Conservation (phyloP, 2,113 vertebrate genomes). For the Vombatus ursinus region DNA sequence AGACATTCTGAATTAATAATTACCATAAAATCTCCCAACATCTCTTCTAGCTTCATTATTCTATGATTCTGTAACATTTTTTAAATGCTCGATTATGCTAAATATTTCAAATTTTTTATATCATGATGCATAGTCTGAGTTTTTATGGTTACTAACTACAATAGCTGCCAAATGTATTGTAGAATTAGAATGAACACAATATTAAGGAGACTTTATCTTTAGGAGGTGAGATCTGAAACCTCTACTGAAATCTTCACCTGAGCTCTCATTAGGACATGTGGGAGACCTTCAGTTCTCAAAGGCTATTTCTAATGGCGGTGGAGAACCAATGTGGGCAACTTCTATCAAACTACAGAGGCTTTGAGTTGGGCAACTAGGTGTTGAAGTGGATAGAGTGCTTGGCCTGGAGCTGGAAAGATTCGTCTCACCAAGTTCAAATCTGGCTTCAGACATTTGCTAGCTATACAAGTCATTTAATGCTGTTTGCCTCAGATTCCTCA, state of each 20-base stretch:
- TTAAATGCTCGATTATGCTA: constrained; percentile 11
- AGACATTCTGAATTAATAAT: not conserved
- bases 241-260: not conserved
- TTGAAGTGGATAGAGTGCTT: no score
- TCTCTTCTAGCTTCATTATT: not conserved
- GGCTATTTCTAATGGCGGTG: no score
- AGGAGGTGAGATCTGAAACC: constrained; percentile 10
- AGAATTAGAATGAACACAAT: constrained; percentile 16
- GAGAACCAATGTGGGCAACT: not conserved
- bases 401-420: no score
- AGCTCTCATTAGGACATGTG: not conserved
- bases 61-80: not conserved
- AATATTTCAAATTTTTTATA: constrained; percentile 6
- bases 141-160: not conserved
- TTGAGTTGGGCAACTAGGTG: not conserved
- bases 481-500: no score
- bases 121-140: constrained; percentile 6
- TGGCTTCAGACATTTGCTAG: no score
- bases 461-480: no score
- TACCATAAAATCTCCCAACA: constrained; percentile 8
- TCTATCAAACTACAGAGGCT: not conserved
- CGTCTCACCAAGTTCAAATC: no score
- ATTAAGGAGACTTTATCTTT: not conserved
- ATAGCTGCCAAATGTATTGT: not conserved
- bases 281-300: not conserved